phyloP scores from a whole-genome alignment of 2,113 vertebrate genomes.

The Gavia stellata region DNA sequence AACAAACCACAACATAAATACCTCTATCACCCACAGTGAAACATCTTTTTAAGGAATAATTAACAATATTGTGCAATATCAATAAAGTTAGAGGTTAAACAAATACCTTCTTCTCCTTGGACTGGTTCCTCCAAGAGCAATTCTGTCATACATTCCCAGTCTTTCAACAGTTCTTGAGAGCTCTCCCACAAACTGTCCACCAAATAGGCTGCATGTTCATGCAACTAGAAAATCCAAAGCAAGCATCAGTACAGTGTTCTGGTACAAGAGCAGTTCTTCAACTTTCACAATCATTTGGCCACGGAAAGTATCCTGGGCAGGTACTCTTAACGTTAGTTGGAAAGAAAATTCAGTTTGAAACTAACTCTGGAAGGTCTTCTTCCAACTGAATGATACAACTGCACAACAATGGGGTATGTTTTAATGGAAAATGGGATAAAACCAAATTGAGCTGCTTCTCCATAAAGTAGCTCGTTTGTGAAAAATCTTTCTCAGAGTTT shows the following conservation, averaged over 20 bases:
- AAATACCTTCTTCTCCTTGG: slow-evolving; percentile 94
- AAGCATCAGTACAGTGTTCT: slow-evolving; percentile 3
- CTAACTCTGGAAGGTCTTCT: not conserved
- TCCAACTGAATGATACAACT: not conserved
- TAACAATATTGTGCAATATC: not conserved
- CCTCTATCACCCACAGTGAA: not conserved
- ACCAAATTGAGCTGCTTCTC: not conserved
- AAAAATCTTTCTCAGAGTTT: not conserved
- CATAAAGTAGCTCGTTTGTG: not conserved
- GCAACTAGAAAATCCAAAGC: slow-evolving; percentile 81
- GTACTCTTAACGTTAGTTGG: not conserved
- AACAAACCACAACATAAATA: not conserved
- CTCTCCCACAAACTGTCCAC: slow-evolving; percentile 99
- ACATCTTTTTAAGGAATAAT: not conserved
- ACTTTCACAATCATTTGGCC: not conserved
- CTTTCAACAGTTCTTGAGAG: slow-evolving; percentile 97
- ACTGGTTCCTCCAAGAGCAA: slow-evolving; percentile 94
- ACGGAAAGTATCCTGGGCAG: not conserved
- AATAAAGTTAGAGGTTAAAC: not conserved
- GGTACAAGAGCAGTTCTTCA: not conserved
- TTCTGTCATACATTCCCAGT: slow-evolving; percentile 99
- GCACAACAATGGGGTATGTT: not conserved
- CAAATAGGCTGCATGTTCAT: slow-evolving; percentile 96
- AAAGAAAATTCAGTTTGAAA: not conserved
- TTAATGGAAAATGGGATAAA: not conserved